Evolutionary conservation across 2,113 vertebrate species (phyloP), one percentile per base, ranked within the genome.

Genomic region (Amblyornis subalaris): DNA sequence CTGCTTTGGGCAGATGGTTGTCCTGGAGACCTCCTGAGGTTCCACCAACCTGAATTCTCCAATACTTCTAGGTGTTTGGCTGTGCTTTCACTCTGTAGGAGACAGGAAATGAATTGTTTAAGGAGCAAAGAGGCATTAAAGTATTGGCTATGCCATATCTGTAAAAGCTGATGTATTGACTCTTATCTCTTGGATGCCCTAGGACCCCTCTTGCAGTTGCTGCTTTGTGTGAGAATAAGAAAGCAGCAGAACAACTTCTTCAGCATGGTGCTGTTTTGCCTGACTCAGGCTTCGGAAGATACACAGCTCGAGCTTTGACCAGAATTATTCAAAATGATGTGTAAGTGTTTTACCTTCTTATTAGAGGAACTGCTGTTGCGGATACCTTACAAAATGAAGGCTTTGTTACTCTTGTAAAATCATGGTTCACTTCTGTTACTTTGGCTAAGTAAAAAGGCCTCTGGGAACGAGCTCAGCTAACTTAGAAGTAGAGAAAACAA

Each of bases 141-240:
- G 44, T 42, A 66, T 47, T 38, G n/a, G 9, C 82, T n/a, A 29
- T 10, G 26, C 33, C 28, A 14, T 29, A 21, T 74, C 45, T 7
- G 2, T 40, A 66, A 54, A 65, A 61, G 57, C 40, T 73, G 28
- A 61, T 47, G 6, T n/a, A 28, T 92, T 62, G 72, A 36, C 5
- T 87, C 0, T 44, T 18, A 17, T 64, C 29, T 92, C 40, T 40
- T 88, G 71, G 53, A 64, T 84, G 51, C 54, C 88, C 28, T 90
- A 99, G 98, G 95, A 98, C 98, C 22, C 73, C 97, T 13, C 91
- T 98, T 88, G 97, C 97, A 97, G 44, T 97, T 50, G 98, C 98
- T 92, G 95, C 94, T 67, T 36, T 89, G 60, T 97, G 95, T 85
- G 98, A 98, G 69, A 93, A 98, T 33, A 95, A 97, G 53, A 94